Conservation (phyloP, 35 echinoderm and acorn worm species). For the Acanthaster planci region DNA sequence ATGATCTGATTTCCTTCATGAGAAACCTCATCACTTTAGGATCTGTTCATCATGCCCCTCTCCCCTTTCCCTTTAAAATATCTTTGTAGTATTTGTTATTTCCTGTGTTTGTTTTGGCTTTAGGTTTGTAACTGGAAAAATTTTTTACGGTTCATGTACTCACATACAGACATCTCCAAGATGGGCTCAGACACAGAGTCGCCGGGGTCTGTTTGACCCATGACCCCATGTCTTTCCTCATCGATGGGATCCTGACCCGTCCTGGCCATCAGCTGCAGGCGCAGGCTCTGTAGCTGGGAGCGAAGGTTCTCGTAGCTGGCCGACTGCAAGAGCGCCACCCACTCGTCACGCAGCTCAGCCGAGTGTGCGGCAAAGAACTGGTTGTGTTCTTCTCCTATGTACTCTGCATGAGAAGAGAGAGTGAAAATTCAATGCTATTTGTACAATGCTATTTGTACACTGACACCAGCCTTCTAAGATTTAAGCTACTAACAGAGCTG, state of each 20-base stretch:
- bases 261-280: slow-evolving; percentile 75
- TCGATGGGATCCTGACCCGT: slow-evolving; percentile 90
- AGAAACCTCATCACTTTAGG: too few species aligned
- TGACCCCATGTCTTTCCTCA: slow-evolving; percentile 74
- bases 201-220: slow-evolving; percentile 44
- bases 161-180: slow-evolving; percentile 95
- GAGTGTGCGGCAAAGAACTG: slow-evolving; percentile 99
- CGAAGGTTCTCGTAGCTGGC: slow-evolving; percentile 92
- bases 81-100: too few species aligned
- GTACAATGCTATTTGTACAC: too few species aligned
- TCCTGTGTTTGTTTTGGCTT: too few species aligned
- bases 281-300: slow-evolving; percentile 65
- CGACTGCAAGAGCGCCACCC: slow-evolving; percentile 81
- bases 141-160: slow-evolving; percentile 24
- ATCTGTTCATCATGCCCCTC: too few species aligned
- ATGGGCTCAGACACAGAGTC: slow-evolving; percentile 73
- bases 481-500: too few species aligned
- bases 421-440: not conserved
- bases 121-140: too few species aligned
- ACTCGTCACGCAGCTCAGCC: slow-evolving; percentile 89
- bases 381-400: slow-evolving; percentile 80
- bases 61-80: too few species aligned
- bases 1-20: too few species aligned
- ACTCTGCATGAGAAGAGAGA: slow-evolving; percentile 55
- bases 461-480: too few species aligned